Percentiles rank a stretch among this genome's conserved stretches.
Evolutionary conservation across 92 coral and sea anemone species (phyloP).

Genomic region (Blastomussa wellsi): DNA sequence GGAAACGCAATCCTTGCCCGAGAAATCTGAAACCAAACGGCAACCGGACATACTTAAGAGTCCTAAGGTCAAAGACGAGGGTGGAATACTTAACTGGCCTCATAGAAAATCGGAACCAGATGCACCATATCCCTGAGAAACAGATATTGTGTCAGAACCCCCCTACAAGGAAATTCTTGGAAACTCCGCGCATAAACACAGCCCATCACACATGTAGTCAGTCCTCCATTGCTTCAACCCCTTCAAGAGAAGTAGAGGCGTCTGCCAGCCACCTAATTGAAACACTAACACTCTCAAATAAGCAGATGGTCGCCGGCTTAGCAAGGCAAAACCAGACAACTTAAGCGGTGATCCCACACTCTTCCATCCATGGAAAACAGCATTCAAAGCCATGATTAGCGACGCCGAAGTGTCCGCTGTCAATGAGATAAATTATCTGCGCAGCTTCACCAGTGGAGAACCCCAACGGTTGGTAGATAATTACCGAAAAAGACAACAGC

Average conservation of each 20-base stretch:
- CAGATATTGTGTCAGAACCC: not conserved
- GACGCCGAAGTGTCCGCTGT: slow-evolving; percentile 58
- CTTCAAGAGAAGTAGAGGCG: not conserved
- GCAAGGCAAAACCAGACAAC: slow-evolving; percentile 43
- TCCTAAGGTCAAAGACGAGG: not conserved
- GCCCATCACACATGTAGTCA: not conserved
- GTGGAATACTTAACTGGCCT: not conserved
- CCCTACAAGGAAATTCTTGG: not conserved
- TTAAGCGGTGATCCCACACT: slow-evolving; percentile 40
- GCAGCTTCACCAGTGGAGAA: slow-evolving; percentile 65
- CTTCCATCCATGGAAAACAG: slow-evolving; percentile 75
- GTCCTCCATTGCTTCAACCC: slow-evolving; percentile 18
- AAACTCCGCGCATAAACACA: not conserved
- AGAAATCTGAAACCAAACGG: not conserved
- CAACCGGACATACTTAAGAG: not conserved
- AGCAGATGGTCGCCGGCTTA: slow-evolving; percentile 38
- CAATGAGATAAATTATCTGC: slow-evolving; percentile 62
- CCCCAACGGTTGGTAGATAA: slow-evolving; percentile 62
- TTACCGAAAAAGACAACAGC: slow-evolving; percentile 62
- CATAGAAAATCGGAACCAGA: not conserved
- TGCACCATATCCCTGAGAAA: not conserved
- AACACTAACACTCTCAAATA: not conserved
- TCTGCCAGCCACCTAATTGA: not conserved
- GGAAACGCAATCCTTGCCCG: not conserved
- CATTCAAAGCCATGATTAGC: slow-evolving; percentile 62